Conservation (phyloP, 2,113 vertebrate species). For the Trochalopteron elliotii region DNA sequence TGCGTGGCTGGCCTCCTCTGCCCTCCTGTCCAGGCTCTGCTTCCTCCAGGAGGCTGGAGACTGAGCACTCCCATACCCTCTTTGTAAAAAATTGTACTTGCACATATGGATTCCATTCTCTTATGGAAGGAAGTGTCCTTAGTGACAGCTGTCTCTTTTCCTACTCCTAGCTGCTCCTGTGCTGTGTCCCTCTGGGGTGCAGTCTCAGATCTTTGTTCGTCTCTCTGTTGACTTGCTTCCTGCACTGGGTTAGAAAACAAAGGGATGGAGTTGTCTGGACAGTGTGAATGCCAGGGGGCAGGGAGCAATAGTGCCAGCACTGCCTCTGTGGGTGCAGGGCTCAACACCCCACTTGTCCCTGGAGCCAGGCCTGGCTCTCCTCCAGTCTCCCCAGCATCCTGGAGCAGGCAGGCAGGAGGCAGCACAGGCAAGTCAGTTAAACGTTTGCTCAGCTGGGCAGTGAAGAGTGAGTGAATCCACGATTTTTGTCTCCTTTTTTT, state of each 20-base stretch:
- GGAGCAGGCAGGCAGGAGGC: background rate
- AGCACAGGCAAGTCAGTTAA: background rate
- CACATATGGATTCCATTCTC: background rate
- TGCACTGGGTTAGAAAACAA: accelerated
- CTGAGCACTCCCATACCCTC: background rate
- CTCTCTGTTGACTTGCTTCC: accelerated
- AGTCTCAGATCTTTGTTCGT: background rate
- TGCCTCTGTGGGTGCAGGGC: background rate
- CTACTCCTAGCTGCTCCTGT: accelerated
- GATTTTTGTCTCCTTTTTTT: background rate
- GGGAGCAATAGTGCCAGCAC: background rate
- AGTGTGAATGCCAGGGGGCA: accelerated
- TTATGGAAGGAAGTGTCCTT: background rate
- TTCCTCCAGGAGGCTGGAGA: background rate
- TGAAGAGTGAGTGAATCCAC: background rate
- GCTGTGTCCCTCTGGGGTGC: background rate
- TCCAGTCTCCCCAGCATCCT: background rate
- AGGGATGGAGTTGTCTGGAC: background rate
- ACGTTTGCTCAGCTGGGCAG: background rate
- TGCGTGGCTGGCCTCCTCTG: background rate
- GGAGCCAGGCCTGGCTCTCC: background rate
- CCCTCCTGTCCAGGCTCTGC: background rate
- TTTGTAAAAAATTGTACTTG: background rate
- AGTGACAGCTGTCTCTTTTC: background rate
- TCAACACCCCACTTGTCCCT: background rate